These are phyloP conservation scores for Ruditapes philippinarum DNA, from an alignment of 1,140 invertebrate genomes.

Conservation along the genomic window DNA sequence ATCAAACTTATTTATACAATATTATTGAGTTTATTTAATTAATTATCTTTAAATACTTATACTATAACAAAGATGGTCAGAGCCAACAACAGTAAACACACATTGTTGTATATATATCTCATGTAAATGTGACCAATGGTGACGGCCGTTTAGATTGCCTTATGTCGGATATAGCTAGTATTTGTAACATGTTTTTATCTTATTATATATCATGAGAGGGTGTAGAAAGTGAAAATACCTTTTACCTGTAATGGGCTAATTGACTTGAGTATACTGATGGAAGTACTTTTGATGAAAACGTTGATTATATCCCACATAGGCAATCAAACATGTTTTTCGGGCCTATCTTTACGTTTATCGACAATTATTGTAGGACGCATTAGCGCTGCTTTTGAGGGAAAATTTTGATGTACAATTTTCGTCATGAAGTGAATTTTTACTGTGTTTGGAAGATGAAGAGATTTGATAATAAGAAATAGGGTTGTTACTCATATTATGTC, in stretches of 20 bases:
- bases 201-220: neutral
- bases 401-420: neutral
- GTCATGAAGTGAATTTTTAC: neutral
- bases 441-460: neutral
- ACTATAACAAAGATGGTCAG: no score
- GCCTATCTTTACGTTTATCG: neutral
- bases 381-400: neutral
- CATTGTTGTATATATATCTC: no score
- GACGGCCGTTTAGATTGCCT: no score
- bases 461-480: neutral
- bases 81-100: no score
- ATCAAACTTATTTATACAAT: no score
- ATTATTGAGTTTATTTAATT: no score
- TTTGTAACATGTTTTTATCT: no score
- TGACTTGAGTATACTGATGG: neutral
- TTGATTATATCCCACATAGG: neutral
- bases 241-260: constrained; percentile 43
- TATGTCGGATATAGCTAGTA: no score
- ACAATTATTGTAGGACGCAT: neutral
- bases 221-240: neutral
- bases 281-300: constrained; percentile 28
- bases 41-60: no score
- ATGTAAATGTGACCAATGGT: no score
- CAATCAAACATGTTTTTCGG: neutral
- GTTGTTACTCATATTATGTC: neutral